These are phyloP conservation scores for Coronaproctus castanopsis DNA, from an alignment of 2,888 invertebrate species.

Conservation along the genomic window DNA sequence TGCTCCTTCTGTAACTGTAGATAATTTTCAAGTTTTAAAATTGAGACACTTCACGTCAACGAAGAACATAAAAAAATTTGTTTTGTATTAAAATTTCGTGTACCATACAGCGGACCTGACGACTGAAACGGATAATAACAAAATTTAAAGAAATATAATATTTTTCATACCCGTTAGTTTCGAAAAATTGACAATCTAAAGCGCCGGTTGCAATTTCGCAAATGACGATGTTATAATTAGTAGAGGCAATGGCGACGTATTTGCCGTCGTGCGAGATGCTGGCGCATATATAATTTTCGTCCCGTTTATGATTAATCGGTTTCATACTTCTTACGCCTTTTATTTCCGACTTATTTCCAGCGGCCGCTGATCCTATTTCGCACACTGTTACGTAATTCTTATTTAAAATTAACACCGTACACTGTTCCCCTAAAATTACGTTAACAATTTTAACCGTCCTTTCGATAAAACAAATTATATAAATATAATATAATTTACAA, in stretches of 20 bases:
- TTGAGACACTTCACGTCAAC: too few species aligned
- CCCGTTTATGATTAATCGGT: background rate
- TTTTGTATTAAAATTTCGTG: too few species aligned
- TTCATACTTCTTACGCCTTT: background rate
- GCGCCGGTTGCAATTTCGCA: background rate
- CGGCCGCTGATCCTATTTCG: background rate
- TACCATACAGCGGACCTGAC: too few species aligned
- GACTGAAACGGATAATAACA: too few species aligned
- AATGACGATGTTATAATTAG: background rate
- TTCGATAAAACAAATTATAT: background rate
- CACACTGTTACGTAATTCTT: background rate
- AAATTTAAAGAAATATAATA: background rate
- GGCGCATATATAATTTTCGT: constrained; percentile 4
- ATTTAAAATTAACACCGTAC: background rate
- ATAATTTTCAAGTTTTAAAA: too few species aligned
- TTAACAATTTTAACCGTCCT: too few species aligned
- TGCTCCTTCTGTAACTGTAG: too few species aligned
- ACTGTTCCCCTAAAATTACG: background rate
- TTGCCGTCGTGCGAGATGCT: constrained; percentile 5
- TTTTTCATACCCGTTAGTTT: constrained; percentile 6
- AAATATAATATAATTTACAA: background rate
- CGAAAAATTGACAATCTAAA: constrained; percentile 1
- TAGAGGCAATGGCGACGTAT: constrained; percentile 3
- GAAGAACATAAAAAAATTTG: too few species aligned
- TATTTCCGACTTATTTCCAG: background rate